These are phyloP conservation scores for Zalophus californianus DNA, from an alignment of 2,797 vertebrate species.

Conservation along the genomic window DNA sequence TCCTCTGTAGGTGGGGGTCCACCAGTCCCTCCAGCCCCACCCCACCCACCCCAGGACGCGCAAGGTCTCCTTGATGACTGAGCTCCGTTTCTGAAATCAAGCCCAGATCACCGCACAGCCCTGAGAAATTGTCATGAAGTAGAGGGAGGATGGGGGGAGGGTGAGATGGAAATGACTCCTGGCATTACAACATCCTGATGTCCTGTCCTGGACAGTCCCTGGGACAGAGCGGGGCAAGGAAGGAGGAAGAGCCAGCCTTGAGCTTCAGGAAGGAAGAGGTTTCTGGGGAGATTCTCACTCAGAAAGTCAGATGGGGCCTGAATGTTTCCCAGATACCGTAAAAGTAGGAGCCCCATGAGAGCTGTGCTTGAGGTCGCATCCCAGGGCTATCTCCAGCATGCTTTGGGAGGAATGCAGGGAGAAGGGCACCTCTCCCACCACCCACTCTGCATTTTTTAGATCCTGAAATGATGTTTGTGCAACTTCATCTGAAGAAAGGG, in stretches of 20 bases:
- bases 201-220: fast-evolving
- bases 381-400: neutral
- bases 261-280: neutral
- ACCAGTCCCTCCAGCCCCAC: neutral
- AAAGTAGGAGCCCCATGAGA: neutral
- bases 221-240: neutral
- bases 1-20: neutral
- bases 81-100: neutral
- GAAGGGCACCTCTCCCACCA: too few relatives aligned
- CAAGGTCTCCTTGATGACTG: neutral
- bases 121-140: neutral
- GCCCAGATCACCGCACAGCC: neutral
- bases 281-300: neutral
- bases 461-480: neutral
- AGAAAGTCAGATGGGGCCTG: neutral
- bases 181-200: neutral
- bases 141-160: neutral
- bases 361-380: neutral
- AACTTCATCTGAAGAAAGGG: neutral
- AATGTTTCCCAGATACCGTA: neutral
- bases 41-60: fast-evolving
- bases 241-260: neutral
- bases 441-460: neutral
- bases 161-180: neutral
- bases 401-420: too few relatives aligned